These are phyloP conservation scores for Potamarius usumacintae DNA, from an alignment of 2,113 vertebrate genomes.

Conservation along the genomic window DNA sequence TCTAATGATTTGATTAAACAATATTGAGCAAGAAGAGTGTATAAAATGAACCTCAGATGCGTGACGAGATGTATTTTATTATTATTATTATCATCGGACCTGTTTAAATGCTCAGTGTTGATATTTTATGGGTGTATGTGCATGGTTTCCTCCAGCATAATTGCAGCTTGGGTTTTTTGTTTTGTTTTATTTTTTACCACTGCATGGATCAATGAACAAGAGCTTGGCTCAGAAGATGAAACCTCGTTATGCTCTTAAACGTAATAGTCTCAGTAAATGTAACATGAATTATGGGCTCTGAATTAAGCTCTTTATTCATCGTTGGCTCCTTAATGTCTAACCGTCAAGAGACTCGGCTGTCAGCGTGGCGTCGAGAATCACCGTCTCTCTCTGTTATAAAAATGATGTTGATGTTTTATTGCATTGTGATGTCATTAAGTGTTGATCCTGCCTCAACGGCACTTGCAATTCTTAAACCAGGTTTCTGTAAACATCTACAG, in stretches of 20 bases:
- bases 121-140: not conserved
- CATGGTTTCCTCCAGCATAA: not conserved
- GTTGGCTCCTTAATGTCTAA: not conserved
- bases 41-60: not conserved
- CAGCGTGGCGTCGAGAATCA: not conserved
- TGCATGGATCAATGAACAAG: slow-evolving; percentile 19
- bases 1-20: not conserved
- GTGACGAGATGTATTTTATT: too few species aligned
- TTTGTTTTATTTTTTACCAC: not conserved
- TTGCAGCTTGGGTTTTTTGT: not conserved
- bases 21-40: not conserved
- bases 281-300: slow-evolving; percentile 4
- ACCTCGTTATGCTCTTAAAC: slow-evolving; percentile 26
- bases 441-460: not conserved
- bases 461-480: not conserved
- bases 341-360: not conserved
- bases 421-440: not conserved
- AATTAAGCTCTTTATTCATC: slow-evolving; percentile 24
- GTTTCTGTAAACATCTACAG: not conserved
- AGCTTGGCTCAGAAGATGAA: not conserved
- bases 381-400: not conserved
- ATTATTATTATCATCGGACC: not conserved
- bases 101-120: not conserved
- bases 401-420: not conserved
- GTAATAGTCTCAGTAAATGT: not conserved